These are phyloP conservation scores for Pseudobourletiella spinata DNA, from an alignment of 1,140 invertebrate genomes.

Conservation along the genomic window DNA sequence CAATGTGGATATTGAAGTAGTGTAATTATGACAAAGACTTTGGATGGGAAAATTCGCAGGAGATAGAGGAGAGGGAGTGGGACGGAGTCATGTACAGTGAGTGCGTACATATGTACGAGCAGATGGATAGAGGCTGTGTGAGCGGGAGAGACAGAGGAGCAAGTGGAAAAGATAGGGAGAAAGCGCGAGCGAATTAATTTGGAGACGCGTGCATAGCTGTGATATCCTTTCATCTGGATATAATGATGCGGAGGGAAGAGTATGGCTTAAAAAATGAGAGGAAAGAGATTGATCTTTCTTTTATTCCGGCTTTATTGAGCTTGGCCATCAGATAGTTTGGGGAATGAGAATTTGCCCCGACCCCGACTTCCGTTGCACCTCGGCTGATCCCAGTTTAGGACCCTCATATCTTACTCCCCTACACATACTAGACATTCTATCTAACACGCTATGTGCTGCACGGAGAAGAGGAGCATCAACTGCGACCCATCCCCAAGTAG, in stretches of 20 bases:
- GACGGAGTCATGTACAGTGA: no score
- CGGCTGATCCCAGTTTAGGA: neutral
- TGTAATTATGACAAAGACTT: neutral
- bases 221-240: slow-evolving; percentile 17
- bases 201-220: slow-evolving; percentile 16
- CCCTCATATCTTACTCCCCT: neutral
- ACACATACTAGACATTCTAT: no score
- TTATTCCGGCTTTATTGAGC: slow-evolving; percentile 23
- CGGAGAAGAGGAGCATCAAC: no score
- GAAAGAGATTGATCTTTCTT: slow-evolving; percentile 20
- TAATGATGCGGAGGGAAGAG: slow-evolving; percentile 16
- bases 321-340: slow-evolving; percentile 7
- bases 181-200: slow-evolving; percentile 18
- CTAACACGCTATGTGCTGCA: no score
- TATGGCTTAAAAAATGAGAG: slow-evolving; percentile 3
- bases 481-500: no score
- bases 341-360: slow-evolving; percentile 11
- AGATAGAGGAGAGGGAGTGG: no score
- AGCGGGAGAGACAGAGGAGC: neutral
- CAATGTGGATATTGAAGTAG: neutral
- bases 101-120: no score
- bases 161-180: neutral
- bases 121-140: no score
- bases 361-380: slow-evolving; percentile 21
- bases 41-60: no score